Percentiles rank a stretch among this genome's conserved stretches.
These are phyloP conservation scores for Bombus consobrinus DNA, from an alignment of 1,140 invertebrate species.

Conservation along the genomic window DNA sequence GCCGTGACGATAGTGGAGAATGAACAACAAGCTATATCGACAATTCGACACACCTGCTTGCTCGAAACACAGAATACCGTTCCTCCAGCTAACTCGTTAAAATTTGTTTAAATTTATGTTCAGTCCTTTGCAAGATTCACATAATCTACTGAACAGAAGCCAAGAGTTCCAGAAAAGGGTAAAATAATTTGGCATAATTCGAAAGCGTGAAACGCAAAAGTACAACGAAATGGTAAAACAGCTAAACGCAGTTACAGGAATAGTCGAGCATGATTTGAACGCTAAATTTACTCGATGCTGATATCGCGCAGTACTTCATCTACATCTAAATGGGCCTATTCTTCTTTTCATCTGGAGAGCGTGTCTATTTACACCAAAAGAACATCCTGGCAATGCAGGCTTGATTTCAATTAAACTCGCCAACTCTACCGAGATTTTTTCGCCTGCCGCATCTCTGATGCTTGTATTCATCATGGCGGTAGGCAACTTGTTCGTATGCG, in stretches of 20 bases:
- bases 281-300: slow-evolving; percentile 1
- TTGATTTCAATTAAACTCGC: slow-evolving; percentile 73
- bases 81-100: neutral
- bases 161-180: neutral
- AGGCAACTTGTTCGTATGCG: slow-evolving; percentile 7
- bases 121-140: neutral
- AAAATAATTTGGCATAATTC: neutral
- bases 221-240: neutral
- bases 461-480: slow-evolving; percentile 43
- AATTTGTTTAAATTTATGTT: neutral
- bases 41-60: neutral
- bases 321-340: slow-evolving; percentile 35
- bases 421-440: slow-evolving; percentile 41
- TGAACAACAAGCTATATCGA: neutral
- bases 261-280: neutral
- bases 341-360: slow-evolving; percentile 6
- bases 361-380: slow-evolving; percentile 35
- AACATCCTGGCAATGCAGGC: slow-evolving; percentile 48
- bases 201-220: neutral
- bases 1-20: neutral
- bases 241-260: neutral
- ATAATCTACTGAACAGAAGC: neutral
- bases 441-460: slow-evolving; percentile 9
- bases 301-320: slow-evolving; percentile 18
- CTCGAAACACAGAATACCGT: neutral